These are phyloP conservation scores for Madoqua kirkii DNA, from an alignment of 2,113 vertebrate genomes.

Conservation along the genomic window DNA sequence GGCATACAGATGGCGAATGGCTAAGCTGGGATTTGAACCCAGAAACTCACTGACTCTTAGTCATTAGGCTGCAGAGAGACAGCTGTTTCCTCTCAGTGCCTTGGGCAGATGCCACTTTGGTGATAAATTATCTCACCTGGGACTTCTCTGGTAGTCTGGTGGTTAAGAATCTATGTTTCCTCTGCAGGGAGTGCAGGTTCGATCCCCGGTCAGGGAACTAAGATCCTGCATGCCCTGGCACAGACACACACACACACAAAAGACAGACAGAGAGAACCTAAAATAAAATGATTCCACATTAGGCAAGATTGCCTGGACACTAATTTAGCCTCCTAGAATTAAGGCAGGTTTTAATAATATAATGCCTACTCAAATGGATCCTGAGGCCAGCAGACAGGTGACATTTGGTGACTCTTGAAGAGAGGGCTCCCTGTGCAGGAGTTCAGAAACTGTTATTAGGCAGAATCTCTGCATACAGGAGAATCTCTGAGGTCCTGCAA, in stretches of 20 bases:
- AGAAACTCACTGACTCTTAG: not conserved
- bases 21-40: not conserved
- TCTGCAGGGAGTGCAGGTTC: not conserved
- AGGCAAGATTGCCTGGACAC: not conserved
- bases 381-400: not conserved
- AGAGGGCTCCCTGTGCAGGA: not conserved
- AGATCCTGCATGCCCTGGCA: not conserved
- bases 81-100: not conserved
- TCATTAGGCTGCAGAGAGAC: not conserved
- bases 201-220: not conserved
- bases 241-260: not conserved
- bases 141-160: not conserved
- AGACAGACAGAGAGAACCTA: not conserved
- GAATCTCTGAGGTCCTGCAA: not conserved
- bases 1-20: not conserved
- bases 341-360: not conserved
- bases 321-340: not conserved
- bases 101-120: not conserved
- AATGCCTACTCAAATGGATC: not conserved
- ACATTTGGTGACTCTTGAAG: not conserved
- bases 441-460: constrained; percentile 12
- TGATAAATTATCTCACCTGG: not conserved
- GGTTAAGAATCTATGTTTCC: not conserved
- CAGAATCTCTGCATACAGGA: not conserved
- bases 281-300: not conserved